Evolutionary conservation across 1,140 invertebrate species (phyloP).

Genomic region (Bombus consobrinus): DNA sequence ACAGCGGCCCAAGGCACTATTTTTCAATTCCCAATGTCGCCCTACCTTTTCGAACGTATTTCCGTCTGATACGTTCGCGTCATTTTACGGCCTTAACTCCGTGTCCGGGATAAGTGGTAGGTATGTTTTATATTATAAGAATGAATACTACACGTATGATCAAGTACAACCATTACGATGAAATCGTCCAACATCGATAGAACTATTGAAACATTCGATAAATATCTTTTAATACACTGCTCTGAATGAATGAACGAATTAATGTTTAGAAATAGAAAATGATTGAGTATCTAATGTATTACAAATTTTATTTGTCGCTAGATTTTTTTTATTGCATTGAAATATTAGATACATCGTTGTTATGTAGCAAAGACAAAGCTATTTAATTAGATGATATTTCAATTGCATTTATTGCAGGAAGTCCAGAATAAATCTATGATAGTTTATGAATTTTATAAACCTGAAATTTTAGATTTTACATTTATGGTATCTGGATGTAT

Average conservation of each 20-base stretch:
- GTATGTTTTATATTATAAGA: not conserved
- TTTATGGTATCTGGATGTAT: constrained; percentile 58
- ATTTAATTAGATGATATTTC: not conserved
- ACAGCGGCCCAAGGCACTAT: constrained; percentile 79
- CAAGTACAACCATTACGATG: not conserved
- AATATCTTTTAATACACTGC: not conserved
- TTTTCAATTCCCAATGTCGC: constrained; percentile 80
- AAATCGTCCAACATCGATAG: too few relatives aligned
- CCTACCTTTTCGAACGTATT: constrained; percentile 71
- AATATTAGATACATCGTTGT: not conserved
- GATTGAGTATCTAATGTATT: not conserved
- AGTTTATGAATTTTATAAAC: not conserved
- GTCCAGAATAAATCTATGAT: not conserved
- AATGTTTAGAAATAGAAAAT: not conserved
- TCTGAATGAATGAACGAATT: not conserved
- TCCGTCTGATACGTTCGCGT: constrained; percentile 54
- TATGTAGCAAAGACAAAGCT: too few relatives aligned
- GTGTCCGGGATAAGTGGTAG: not conserved
- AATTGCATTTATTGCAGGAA: not conserved
- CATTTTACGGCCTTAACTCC: constrained; percentile 56
- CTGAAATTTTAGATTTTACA: not conserved
- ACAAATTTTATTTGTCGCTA: not conserved
- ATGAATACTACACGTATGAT: not conserved
- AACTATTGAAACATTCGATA: not conserved
- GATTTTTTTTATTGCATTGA: not conserved